These are phyloP conservation scores for Crocallis elinguaria DNA, from an alignment of 2,888 invertebrate species.

Conservation along the genomic window DNA sequence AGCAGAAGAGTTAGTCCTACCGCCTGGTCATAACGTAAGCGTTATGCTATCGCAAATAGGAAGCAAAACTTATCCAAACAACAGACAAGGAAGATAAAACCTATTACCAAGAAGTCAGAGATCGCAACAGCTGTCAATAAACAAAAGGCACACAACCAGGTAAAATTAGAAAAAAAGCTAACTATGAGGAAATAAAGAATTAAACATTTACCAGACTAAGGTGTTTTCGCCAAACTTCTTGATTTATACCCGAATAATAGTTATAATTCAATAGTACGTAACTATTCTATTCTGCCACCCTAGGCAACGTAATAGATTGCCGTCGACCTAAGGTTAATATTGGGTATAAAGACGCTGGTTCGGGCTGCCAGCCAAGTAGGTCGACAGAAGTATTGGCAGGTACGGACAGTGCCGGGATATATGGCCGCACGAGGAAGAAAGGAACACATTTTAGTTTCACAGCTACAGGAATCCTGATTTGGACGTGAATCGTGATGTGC, in stretches of 20 bases:
- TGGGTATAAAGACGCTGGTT: constrained; percentile 24
- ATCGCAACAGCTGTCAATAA: no score
- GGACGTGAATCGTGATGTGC: neutral
- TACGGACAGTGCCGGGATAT: constrained; percentile 9
- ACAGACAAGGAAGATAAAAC: no score
- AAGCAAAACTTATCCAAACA: no score
- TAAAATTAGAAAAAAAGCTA: no score
- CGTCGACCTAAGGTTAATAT: constrained; percentile 27
- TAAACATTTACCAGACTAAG: neutral
- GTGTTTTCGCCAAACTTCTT: neutral
- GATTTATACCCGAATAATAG: constrained; percentile 13
- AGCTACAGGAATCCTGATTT: constrained; percentile 1
- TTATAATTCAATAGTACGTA: constrained; percentile 25
- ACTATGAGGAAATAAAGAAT: no score
- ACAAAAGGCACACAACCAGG: no score
- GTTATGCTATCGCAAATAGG: no score
- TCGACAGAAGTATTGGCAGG: constrained; percentile 37
- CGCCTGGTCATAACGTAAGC: no score
- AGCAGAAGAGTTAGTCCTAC: no score
- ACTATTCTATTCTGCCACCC: constrained; percentile 19
- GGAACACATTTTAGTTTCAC: neutral
- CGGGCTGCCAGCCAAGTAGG: constrained; percentile 37
- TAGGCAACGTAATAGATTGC: constrained; percentile 24
- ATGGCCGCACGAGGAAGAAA: neutral
- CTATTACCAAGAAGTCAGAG: no score